Evolutionary conservation across 1,140 invertebrate species (phyloP).

Genomic region (Drosophila funebris): DNA sequence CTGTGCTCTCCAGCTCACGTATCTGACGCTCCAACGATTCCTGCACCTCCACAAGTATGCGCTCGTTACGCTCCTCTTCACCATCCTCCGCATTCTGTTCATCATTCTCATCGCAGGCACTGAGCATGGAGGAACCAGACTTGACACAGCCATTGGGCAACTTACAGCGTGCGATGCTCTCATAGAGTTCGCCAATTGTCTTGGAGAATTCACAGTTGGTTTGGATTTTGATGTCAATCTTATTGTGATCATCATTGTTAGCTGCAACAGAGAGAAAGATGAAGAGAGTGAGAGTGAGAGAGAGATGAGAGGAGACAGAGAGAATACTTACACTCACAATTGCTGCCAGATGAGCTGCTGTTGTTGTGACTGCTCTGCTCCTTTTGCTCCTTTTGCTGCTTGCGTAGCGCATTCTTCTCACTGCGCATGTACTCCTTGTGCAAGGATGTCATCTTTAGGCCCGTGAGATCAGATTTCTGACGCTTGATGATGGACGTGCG

Average conservation of each 20-base stretch:
- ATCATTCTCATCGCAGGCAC: slow-evolving; percentile 79
- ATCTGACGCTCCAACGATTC: slow-evolving; percentile 92
- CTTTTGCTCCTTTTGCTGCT: slow-evolving; percentile 65
- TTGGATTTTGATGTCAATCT: slow-evolving; percentile 83
- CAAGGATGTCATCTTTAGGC: slow-evolving; percentile 85
- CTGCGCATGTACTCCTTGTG: slow-evolving; percentile 83
- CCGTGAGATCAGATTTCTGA: slow-evolving; percentile 86
- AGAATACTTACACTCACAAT: slow-evolving; percentile 55
- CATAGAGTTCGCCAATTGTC: slow-evolving; percentile 80
- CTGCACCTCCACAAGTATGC: slow-evolving; percentile 91
- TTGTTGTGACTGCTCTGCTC: slow-evolving; percentile 36
- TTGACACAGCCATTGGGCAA: slow-evolving; percentile 50
- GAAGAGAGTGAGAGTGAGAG: not conserved
- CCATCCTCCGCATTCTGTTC: slow-evolving; percentile 67
- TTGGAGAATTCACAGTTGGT: slow-evolving; percentile 82
- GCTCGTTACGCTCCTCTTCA: slow-evolving; percentile 85
- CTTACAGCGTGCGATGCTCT: slow-evolving; percentile 64
- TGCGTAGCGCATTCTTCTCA: slow-evolving; percentile 75
- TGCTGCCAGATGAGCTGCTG: slow-evolving; percentile 42
- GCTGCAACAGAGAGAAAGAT: slow-evolving; percentile 2
- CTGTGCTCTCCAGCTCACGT: slow-evolving; percentile 90
- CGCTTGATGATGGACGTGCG: slow-evolving; percentile 84
- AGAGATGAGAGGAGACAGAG: not conserved
- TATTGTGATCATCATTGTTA: slow-evolving; percentile 68
- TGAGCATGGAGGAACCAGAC: slow-evolving; percentile 34